Conservation (phyloP, 2,113 vertebrate genomes). For the Boulengeromyrus knoepffleri region DNA sequence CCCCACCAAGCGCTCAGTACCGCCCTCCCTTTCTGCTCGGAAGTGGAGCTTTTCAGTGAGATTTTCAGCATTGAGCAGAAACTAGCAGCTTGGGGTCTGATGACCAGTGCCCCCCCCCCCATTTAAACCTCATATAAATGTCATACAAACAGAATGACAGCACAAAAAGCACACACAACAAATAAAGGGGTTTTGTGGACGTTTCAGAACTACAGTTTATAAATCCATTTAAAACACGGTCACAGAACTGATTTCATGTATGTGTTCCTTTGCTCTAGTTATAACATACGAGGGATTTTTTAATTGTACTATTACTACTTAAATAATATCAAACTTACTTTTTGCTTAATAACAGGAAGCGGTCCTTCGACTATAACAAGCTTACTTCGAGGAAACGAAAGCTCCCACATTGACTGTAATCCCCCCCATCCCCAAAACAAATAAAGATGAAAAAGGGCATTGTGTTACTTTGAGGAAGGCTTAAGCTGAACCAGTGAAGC, state of each 20-base stretch:
- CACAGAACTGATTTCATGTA: not conserved
- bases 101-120: not conserved
- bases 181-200: not conserved
- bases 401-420: not conserved
- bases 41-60: not conserved
- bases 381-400: not conserved
- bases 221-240: not conserved
- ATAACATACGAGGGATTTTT: not conserved
- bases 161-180: not conserved
- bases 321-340: not conserved
- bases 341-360: not conserved
- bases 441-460: not conserved
- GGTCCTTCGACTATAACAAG: not conserved
- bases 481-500: constrained; percentile 5
- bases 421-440: not conserved
- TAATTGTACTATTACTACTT: not conserved
- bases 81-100: not conserved
- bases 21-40: constrained; percentile 16
- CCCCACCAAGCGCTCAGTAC: constrained; percentile 3
- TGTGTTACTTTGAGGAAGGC: not conserved
- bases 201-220: not conserved
- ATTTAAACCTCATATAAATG: not conserved
- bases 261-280: not conserved
- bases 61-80: not conserved
- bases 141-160: not conserved